A percentile compares a stretch with the other conserved stretches of the same genome.
Evolutionary conservation across 2,797 vertebrate species (phyloP).

Genomic region (Chaetophractus vellerosus): DNA sequence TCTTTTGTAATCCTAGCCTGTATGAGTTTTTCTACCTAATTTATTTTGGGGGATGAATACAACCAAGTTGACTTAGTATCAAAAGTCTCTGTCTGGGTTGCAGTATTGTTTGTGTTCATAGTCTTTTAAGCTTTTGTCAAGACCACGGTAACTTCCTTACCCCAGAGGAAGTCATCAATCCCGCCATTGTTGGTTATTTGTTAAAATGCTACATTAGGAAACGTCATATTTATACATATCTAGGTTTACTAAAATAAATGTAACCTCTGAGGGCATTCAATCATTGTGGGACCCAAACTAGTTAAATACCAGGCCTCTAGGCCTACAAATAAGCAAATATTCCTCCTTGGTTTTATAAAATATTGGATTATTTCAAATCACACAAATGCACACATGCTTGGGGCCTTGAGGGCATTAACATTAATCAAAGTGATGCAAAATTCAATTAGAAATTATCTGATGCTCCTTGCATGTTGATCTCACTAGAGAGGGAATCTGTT

Average conservation of each 20-base stretch:
- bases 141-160: slow-evolving; percentile 44
- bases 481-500: slow-evolving; percentile 51
- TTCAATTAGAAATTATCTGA: slow-evolving; percentile 83
- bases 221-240: slow-evolving; percentile 63
- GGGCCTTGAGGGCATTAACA: slow-evolving; percentile 73
- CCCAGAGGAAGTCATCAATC: slow-evolving; percentile 66
- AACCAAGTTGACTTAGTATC: not conserved
- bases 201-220: slow-evolving; percentile 69
- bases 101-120: not conserved
- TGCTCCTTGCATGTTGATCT: slow-evolving; percentile 75
- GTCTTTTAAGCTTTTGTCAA: slow-evolving; percentile 46
- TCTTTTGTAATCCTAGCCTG: slow-evolving; percentile 11
- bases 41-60: slow-evolving; percentile 37
- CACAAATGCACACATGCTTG: slow-evolving; percentile 64
- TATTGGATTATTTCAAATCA: slow-evolving; percentile 77
- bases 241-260: slow-evolving; percentile 78
- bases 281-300: slow-evolving; percentile 59
- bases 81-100: not conserved
- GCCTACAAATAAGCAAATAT: slow-evolving; percentile 69
- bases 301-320: slow-evolving; percentile 56
- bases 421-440: slow-evolving; percentile 81
- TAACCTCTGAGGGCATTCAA: slow-evolving; percentile 63
- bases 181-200: slow-evolving; percentile 59
- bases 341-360: slow-evolving; percentile 70
- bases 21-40: not conserved